Conservation (phyloP, 2,888 invertebrate species). For the Meliscaeva auricollis region DNA sequence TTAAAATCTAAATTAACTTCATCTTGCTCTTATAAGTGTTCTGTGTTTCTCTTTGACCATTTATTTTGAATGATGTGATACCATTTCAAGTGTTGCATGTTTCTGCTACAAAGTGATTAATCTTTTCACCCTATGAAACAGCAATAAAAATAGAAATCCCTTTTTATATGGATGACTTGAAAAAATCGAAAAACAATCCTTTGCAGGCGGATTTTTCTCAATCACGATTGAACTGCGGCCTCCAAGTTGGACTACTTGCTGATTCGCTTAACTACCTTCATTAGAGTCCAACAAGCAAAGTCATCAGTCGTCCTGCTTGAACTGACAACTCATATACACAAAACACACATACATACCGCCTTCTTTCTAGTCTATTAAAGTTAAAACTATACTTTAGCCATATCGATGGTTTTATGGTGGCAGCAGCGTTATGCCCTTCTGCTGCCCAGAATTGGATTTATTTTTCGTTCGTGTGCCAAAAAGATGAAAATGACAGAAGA, state of each 20-base stretch:
- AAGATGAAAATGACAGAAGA: slow-evolving; percentile 74
- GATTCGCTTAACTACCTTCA: slow-evolving; percentile 74
- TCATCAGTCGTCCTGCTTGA: slow-evolving; percentile 64
- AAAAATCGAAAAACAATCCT: slow-evolving; percentile 41
- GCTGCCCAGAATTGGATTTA: slow-evolving; percentile 12
- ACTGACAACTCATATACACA: slow-evolving; percentile 61
- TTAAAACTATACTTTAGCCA: slow-evolving; percentile 20
- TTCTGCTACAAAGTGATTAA: slow-evolving; percentile 62
- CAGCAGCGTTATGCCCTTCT: slow-evolving; percentile 34
- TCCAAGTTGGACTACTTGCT: slow-evolving; percentile 60
- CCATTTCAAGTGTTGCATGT: slow-evolving; percentile 66
- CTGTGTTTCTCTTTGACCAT: not conserved
- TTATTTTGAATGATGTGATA: slow-evolving; percentile 43
- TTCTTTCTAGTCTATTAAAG: slow-evolving; percentile 14
- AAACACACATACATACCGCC: not conserved
- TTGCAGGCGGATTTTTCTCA: slow-evolving; percentile 48
- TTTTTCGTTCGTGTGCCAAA: slow-evolving; percentile 35
- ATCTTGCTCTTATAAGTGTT: not conserved
- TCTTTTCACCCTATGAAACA: slow-evolving; percentile 55
- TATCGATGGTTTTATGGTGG: not conserved
- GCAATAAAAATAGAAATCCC: slow-evolving; percentile 56
- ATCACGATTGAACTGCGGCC: slow-evolving; percentile 71
- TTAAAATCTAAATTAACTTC: not conserved
- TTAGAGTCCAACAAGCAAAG: slow-evolving; percentile 71
- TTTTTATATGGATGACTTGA: slow-evolving; percentile 5